Percentiles rank a stretch among this genome's conserved stretches.
Evolutionary conservation across 2,797 vertebrate species (phyloP).

Genomic region (Cossypha polioptera): DNA sequence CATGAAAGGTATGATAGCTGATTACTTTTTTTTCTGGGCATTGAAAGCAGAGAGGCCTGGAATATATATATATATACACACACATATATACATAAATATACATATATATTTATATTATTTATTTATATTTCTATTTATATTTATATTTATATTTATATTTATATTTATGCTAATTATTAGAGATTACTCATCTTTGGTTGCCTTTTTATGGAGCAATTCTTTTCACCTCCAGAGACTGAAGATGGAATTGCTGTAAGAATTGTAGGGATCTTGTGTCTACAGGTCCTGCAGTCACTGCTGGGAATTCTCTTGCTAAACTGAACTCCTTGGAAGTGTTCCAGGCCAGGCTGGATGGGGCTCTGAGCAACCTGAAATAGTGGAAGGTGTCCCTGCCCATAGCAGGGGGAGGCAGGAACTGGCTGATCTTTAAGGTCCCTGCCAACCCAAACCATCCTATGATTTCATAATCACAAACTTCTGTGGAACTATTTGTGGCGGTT

Average conservation of each 20-base stretch:
- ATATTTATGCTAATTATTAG: no score
- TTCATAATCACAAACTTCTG: background rate
- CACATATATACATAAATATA: no score
- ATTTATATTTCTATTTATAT: no score
- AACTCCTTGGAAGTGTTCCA: background rate
- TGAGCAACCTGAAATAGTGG: background rate
- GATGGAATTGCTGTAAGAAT: background rate
- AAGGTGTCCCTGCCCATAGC: background rate
- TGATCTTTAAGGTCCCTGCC: background rate
- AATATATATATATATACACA: no score
- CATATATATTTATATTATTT: background rate
- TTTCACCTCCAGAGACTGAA: background rate
- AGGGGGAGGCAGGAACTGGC: accelerated
- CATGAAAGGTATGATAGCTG: background rate
- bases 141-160: no score
- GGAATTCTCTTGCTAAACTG: background rate
- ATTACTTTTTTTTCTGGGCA: background rate
- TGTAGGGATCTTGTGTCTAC: background rate
- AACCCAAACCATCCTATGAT: background rate
- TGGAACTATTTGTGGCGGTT: background rate
- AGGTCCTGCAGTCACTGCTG: background rate
- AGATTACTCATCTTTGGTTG: background rate
- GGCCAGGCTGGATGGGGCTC: background rate
- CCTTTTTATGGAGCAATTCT: background rate
- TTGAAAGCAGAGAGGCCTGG: background rate